phyloP scores from a whole-genome alignment of 2,888 invertebrate species.

The Trypoxylon attenuatum region DNA sequence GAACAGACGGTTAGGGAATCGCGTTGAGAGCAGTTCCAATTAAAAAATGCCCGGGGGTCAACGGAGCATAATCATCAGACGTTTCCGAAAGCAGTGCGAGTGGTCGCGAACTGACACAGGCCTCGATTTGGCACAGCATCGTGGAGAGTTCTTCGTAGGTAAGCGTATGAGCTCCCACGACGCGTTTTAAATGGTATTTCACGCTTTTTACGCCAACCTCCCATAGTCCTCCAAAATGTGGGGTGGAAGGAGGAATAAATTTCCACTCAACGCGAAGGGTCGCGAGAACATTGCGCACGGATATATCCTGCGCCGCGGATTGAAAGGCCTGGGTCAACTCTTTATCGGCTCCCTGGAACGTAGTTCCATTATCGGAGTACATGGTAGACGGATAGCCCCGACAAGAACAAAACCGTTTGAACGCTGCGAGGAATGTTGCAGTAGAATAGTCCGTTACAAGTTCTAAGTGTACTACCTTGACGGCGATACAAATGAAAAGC shows the following conservation, averaged over 20 bases:
- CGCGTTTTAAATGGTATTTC: not conserved
- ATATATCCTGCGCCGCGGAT: no score
- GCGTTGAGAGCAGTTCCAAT: not conserved
- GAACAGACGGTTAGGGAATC: not conserved
- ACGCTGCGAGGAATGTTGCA: not conserved
- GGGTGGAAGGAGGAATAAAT: not conserved
- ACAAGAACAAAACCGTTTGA: not conserved
- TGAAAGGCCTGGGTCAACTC: no score
- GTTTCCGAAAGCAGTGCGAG: not conserved
- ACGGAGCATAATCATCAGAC: not conserved
- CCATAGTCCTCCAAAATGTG: not conserved
- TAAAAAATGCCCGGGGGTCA: not conserved
- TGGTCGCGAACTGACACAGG: not conserved
- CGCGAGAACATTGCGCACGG: not conserved
- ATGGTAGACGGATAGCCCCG: not conserved
- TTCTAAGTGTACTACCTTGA: conserved; percentile 18
- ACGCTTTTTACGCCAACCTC: not conserved
- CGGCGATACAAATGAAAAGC: conserved; percentile 16
- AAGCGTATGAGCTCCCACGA: not conserved
- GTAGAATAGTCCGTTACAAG: conserved; percentile 12
- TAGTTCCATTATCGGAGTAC: conserved; percentile 5
- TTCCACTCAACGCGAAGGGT: not conserved
- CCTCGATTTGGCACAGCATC: not conserved
- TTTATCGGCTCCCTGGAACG: not conserved
- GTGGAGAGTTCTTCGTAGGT: not conserved